Conservation (phyloP, 2,113 vertebrate genomes). For the Oceanodroma tethys region DNA sequence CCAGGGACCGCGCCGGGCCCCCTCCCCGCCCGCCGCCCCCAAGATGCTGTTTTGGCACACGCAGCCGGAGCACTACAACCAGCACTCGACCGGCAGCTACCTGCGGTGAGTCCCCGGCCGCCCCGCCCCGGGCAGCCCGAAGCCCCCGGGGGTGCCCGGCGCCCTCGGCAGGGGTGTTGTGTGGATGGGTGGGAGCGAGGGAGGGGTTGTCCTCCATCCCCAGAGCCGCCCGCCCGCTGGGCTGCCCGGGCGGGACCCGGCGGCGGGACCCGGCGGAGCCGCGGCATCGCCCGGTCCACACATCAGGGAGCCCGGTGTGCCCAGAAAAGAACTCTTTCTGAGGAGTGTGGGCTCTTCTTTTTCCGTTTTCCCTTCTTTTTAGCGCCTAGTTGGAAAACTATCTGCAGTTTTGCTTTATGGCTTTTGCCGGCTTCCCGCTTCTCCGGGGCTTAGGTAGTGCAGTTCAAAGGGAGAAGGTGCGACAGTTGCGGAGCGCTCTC, state of each 20-base stretch:
- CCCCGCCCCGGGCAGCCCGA: background rate
- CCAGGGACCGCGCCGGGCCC: background rate
- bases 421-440: background rate
- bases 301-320: background rate
- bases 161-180: background rate
- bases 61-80: conserved; percentile 89
- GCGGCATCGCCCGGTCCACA: too few relatives aligned
- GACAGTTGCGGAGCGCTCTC: background rate
- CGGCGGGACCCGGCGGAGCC: background rate
- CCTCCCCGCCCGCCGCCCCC: background rate
- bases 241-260: too few relatives aligned
- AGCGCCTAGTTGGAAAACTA: rapidly evolving
- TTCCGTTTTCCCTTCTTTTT: rapidly evolving
- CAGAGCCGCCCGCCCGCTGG: background rate
- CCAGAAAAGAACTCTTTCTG: too few relatives aligned
- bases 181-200: too few relatives aligned
- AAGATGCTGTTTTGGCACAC: conserved; percentile 91
- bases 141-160: background rate
- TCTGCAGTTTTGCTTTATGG: background rate
- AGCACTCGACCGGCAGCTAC: conserved; percentile 80
- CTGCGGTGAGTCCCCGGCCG: conserved; percentile 84
- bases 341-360: rapidly evolving
- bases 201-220: background rate
- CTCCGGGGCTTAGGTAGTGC: background rate
- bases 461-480: background rate